Evolutionary conservation across 2,888 invertebrate genomes (phyloP), one percentile per base, ranked within the genome.

Genomic region (Noctua pronuba): DNA sequence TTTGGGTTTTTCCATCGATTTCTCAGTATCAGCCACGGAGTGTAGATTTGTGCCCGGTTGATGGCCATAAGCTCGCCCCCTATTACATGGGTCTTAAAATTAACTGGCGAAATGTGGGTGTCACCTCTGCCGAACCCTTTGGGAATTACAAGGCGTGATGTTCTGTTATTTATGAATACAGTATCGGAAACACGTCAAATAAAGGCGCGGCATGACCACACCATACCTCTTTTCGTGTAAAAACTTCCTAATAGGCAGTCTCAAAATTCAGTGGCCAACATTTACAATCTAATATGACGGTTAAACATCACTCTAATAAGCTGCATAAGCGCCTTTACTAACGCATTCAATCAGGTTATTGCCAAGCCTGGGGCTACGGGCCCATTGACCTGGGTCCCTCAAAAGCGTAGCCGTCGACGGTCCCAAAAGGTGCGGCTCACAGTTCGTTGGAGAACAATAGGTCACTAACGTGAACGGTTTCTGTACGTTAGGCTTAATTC

Each of bases 371-470:
- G 0, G 18, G 21, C 55, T 28, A 55, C 13, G 41, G 44, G 46
- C 38, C n/a, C 8, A 24, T 1, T 18, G 28, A 21, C 24, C 38
- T 46, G 38, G 16, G 28, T 10, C 41, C 52, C 28, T 52, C 35
- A 67, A 83, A 66, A 67, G 83, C 66, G 16, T 49, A n/a, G 35
- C 35, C n/a, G 31, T 28, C 11, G 7, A 21, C 35, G n/a, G 35
- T 31, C 58, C 24, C 24, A 13, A 52, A 83, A 62, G 83, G 78
- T 62, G 83, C 66, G 84, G 65, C 31, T 18, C 62, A 60, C 38
- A 18, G 46, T 16, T 66, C 82, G 18, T 11, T 41, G 16, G 62
- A 80, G 60, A 80, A 71, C 67, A 81, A 80, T 67, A 7, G 62
- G 60, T 46, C 52, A 67, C 31, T 16, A 44, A 55, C 11, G 38